Percentiles rank a stretch among this genome's conserved stretches.
Conservation (phyloP, 2,888 invertebrate species). For the Sarcophaga caerulescens region DNA sequence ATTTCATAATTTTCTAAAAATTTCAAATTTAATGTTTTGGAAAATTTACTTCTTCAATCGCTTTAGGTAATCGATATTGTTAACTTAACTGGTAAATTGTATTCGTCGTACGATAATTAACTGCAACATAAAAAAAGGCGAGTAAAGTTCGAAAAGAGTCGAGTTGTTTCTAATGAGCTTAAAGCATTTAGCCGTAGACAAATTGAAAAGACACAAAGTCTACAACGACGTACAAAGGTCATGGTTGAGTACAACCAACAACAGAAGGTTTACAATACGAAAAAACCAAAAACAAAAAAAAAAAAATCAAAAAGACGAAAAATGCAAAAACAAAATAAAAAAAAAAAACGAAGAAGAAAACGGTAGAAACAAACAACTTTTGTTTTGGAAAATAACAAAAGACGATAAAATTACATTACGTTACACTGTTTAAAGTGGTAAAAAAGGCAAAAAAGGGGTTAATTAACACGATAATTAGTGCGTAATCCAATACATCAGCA, state of each 20-base stretch:
- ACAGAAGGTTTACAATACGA: conserved; percentile 12
- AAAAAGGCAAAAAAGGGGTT: conserved; percentile 74
- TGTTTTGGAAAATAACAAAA: conserved; percentile 54
- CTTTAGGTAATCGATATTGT: conserved; percentile 63
- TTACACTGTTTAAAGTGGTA: conserved; percentile 56
- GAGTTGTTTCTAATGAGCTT: conserved; percentile 75
- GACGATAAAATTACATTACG: conserved; percentile 60
- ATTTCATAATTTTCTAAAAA: background rate
- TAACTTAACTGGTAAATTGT: conserved; percentile 65
- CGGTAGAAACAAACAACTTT: conserved; percentile 44
- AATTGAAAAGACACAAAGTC: conserved; percentile 60
- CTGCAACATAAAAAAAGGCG: conserved; percentile 40
- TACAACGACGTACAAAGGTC: conserved; percentile 61
- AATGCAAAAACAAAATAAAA: conserved; percentile 37
- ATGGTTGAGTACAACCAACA: conserved; percentile 58
- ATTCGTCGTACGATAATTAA: conserved; percentile 65
- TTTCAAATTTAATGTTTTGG: conserved; percentile 60
- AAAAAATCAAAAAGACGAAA: background rate
- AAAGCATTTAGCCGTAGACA: conserved; percentile 69
- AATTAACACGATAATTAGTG: conserved; percentile 80
- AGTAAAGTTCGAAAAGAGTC: conserved; percentile 23
- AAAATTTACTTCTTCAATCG: conserved; percentile 55
- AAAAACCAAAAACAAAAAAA: background rate
- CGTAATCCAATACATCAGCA: conserved; percentile 80
- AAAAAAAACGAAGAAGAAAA: conserved; percentile 36